These are phyloP conservation scores for Tricholaema leucomelas DNA, from an alignment of 2,113 vertebrate species.

Conservation along the genomic window DNA sequence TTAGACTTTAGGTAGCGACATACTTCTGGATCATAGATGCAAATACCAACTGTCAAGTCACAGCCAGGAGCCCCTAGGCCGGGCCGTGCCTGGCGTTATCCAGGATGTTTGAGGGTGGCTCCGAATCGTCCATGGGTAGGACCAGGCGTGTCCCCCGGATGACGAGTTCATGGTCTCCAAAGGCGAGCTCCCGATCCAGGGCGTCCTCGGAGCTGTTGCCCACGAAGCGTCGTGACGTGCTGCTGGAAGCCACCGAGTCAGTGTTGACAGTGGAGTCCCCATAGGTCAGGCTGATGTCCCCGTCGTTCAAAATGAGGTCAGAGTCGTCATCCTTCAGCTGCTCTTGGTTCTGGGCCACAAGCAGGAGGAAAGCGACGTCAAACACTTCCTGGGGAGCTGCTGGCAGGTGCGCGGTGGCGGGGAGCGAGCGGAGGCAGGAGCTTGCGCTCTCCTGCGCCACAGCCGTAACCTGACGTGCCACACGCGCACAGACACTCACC, in stretches of 20 bases:
- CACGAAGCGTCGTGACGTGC: conserved; percentile 61
- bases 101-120: conserved; percentile 82
- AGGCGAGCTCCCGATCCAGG: conserved; percentile 86
- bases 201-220: conserved; percentile 81
- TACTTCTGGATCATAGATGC: conserved; percentile 78
- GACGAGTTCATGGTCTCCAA: conserved; percentile 91
- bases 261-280: conserved; percentile 90
- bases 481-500: not conserved
- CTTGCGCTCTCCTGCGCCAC: not conserved
- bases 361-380: not conserved
- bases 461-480: not conserved
- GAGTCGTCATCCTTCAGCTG: conserved; percentile 96
- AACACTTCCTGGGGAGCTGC: not conserved
- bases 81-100: conserved; percentile 77
- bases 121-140: conserved; percentile 94
- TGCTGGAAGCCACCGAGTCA: conserved; percentile 68
- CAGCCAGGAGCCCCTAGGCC: conserved; percentile 67
- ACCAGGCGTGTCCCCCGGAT: conserved; percentile 93
- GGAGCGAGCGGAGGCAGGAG: not conserved
- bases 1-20: conserved; percentile 80
- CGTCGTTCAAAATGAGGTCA: conserved; percentile 92
- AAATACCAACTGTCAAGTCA: conserved; percentile 70
- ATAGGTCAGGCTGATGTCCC: conserved; percentile 90
- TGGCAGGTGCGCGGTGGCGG: accelerated
- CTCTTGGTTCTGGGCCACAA: conserved; percentile 85